Evolutionary conservation across 2,797 vertebrate genomes (phyloP).

Genomic region (Characodon lateralis): DNA sequence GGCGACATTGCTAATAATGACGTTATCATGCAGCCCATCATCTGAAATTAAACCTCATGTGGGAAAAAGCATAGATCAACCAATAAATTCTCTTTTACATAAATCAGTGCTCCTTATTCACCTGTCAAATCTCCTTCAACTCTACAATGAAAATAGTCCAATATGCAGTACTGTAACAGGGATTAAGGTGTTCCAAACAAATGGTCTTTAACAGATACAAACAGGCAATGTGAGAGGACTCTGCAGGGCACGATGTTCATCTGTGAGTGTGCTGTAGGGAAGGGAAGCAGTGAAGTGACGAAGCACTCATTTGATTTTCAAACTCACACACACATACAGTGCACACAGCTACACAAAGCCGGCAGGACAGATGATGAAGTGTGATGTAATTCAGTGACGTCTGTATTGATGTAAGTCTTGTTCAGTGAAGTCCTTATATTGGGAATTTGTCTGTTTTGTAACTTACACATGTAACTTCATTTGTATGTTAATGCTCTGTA

Average conservation of each 20-base stretch:
- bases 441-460: slow-evolving; percentile 10
- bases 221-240: slow-evolving; percentile 6
- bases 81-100: slow-evolving; percentile 52
- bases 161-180: slow-evolving; percentile 34
- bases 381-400: slow-evolving; percentile 76
- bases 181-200: slow-evolving; percentile 51
- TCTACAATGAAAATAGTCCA: slow-evolving; percentile 44
- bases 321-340: slow-evolving; percentile 28
- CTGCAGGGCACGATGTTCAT: neutral
- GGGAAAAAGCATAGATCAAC: slow-evolving; percentile 49
- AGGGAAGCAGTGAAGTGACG: slow-evolving; percentile 19
- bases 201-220: slow-evolving; percentile 32
- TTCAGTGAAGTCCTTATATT: slow-evolving; percentile 60
- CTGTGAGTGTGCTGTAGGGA: slow-evolving; percentile 1
- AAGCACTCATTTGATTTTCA: slow-evolving; percentile 46
- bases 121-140: slow-evolving; percentile 52
- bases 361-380: slow-evolving; percentile 52
- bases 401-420: slow-evolving; percentile 69
- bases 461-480: slow-evolving; percentile 23
- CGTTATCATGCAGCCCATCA: slow-evolving; percentile 30
- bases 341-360: slow-evolving; percentile 35
- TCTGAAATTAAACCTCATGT: slow-evolving; percentile 49
- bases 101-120: slow-evolving; percentile 35
- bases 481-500: slow-evolving; percentile 2
- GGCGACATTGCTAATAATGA: neutral